Evolutionary conservation across 2,113 vertebrate species (phyloP), one percentile per base, ranked within the genome.

Genomic region (Phycodurus eques): DNA sequence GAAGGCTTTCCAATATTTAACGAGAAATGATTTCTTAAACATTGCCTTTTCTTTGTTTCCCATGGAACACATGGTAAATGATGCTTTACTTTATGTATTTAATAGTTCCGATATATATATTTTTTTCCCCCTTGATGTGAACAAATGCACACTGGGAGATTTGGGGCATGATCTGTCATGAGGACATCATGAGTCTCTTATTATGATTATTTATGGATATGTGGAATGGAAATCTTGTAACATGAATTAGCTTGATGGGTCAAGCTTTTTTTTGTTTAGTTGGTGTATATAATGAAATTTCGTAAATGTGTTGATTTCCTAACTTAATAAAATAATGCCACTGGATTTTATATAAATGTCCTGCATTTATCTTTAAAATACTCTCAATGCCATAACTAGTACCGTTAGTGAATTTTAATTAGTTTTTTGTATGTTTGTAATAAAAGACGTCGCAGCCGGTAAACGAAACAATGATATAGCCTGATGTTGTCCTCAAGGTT

Each of bases 31-130:
- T 80, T 89, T 87, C 80, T 85, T 82, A 83, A 89, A 77, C 78
- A 81, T 88, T 84, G 85, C 86, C 85, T 89, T 90, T 87, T 89
- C 83, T 85, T 79, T 88, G 86, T 89, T 91, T 90, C 86, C 87
- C 81, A 85, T 90, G 89, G 89, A 90, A 88, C 85, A 88, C 85
- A 77, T 83, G 80, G 80, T 87, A 80, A 74, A 80, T 81, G 78
- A 69, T 17, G 19, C 53, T 56, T 69, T 72, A 84, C 75, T 80
- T 80, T 61, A 75, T 78, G 77, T 84, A 73, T 80, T 80, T 67
- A 70, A 54, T 51, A 73, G 76, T 78, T 80, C 79, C 75, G 73
- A 81, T 56, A n/a, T 27, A 27, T 27, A 27, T 27, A 27, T 27
- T 61, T 65, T 67, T 46, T 49, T 39, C 67, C 62, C 71, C 27